These are phyloP conservation scores for Crocallis elinguaria DNA, from an alignment of 2,888 invertebrate species.

Conservation along the genomic window DNA sequence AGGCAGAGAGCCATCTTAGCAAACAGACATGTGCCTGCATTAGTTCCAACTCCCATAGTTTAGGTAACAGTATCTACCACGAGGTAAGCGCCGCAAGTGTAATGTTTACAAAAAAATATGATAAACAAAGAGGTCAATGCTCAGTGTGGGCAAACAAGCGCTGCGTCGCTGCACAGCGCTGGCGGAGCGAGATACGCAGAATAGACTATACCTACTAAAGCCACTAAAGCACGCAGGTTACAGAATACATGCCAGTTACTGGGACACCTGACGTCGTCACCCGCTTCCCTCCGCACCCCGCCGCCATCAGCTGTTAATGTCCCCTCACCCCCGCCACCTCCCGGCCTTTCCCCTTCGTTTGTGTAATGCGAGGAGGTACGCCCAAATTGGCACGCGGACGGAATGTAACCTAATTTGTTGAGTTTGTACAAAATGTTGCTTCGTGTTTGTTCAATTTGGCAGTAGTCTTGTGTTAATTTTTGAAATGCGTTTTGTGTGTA, in stretches of 20 bases:
- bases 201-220: not conserved
- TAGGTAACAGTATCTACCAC: constrained; percentile 19
- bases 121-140: constrained; percentile 82
- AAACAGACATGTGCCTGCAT: constrained; percentile 20
- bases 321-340: constrained; percentile 61
- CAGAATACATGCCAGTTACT: constrained; percentile 27
- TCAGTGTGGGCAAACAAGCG: constrained; percentile 60
- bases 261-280: constrained; percentile 79
- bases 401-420: constrained; percentile 37
- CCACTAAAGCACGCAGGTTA: constrained; percentile 1
- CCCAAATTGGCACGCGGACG: constrained; percentile 50
- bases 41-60: constrained; percentile 16
- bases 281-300: constrained; percentile 51
- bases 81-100: constrained; percentile 33
- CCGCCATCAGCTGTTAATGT: constrained; percentile 83
- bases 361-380: constrained; percentile 80
- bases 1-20: constrained; percentile 11
- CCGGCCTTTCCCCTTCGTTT: constrained; percentile 84
- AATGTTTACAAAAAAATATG: constrained; percentile 64
- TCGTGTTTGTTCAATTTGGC: constrained; percentile 23
- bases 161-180: constrained; percentile 70
- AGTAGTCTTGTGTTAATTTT: constrained; percentile 9
- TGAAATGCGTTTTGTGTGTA: not conserved
- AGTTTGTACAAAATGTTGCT: constrained; percentile 23
- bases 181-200: constrained; percentile 28